Evolutionary conservation across 2,797 vertebrate species (phyloP), one percentile per base, ranked within the genome.

Genomic region (Anisognathus igniventris): DNA sequence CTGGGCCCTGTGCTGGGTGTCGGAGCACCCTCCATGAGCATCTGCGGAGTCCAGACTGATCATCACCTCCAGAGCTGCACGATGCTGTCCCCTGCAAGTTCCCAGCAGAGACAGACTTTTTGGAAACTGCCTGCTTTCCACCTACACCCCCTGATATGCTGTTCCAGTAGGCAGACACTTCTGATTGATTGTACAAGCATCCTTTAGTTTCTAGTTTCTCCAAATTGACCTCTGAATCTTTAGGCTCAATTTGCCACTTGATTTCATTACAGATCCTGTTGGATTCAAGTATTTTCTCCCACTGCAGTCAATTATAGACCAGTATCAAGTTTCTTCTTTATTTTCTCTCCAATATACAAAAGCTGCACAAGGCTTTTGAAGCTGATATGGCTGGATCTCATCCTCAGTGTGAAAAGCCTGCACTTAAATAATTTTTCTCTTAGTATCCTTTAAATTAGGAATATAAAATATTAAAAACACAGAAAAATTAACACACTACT

Each of bases 1-100:
- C 0, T 3, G 2, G 39, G 42, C 20, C 9, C 23, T 1, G 0
- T 1, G 5, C 0, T 20, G 22, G 39, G 14, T 42, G 13, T 12
- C 58, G 30, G 27, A 68, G 60, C 20, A 44, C 25, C 15, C 0
- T 21, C 24, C 35, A n/a, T 0, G 0, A 39, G 24, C 14, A 14
- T 2, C 44, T 25, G 7, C 0, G 0, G 57, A 27, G 14, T 27
- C 40, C 66, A 30, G 44, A 3, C 7, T 7, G 16, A 25, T 13
- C 31, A 7, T 12, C 25, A 22, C 25, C 24, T 53, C 30, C 50
- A 23, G 50, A 54, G 45, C 28, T 33, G 27, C 13, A 3, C 0
- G 0, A 1, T 16, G n/a, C 33, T 28, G 44, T 21, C 11, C 28
- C 18, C 50, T 82, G 33, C 21, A 27, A 11, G 5, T 12, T 19